These are phyloP conservation scores for human DNA, from an alignment of 2,113 vertebrate species.

Conservation along the genomic window GRCh38 chr22:36581001-36581500, in stretches of 20 bases:
- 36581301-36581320: background rate
- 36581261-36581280: background rate
- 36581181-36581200: background rate
- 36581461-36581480: background rate
- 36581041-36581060: background rate
- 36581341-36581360: too few species aligned
- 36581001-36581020: background rate
- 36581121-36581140: accelerated
- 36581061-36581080: background rate
- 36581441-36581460: background rate
- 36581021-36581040: background rate
- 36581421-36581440: background rate
- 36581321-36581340: background rate
- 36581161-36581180: background rate
- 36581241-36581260: background rate
- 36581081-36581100: background rate
- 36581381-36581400: background rate
- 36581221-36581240: background rate
- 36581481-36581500: background rate
- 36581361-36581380: background rate
- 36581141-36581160: background rate
- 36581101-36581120: background rate
- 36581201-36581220: background rate
- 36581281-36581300: background rate
- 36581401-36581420: background rate